Conservation (phyloP, 2,888 invertebrate genomes). For the Tipula vernalis region DNA sequence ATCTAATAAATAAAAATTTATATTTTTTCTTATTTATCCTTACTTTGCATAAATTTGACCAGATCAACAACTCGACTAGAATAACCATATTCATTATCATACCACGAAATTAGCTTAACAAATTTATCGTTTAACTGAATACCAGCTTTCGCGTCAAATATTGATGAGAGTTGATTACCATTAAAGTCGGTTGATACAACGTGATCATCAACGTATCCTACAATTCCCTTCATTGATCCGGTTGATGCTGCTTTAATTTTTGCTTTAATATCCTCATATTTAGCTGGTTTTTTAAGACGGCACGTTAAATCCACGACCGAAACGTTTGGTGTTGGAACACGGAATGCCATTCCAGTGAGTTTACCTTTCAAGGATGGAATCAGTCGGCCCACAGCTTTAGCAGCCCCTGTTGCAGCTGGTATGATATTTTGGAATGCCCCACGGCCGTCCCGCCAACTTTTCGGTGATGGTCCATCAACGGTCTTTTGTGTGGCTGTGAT, state of each 20-base stretch:
- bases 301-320: slow-evolving; percentile 97
- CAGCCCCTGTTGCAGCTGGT: slow-evolving; percentile 96
- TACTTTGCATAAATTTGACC: slow-evolving; percentile 78
- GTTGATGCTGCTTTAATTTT: slow-evolving; percentile 81
- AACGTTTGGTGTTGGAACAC: slow-evolving; percentile 93
- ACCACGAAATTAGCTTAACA: slow-evolving; percentile 98
- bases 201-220: slow-evolving; percentile 91
- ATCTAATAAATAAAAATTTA: too few species aligned
- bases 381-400: slow-evolving; percentile 98
- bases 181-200: slow-evolving; percentile 95
- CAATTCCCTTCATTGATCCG: slow-evolving; percentile 77
- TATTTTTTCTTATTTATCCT: slow-evolving; percentile 36
- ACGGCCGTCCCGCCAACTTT: slow-evolving; percentile 97
- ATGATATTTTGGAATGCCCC: slow-evolving; percentile 98
- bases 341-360: slow-evolving; percentile 99
- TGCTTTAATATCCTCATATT: slow-evolving; percentile 80
- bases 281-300: slow-evolving; percentile 72
- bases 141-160: slow-evolving; percentile 95
- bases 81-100: slow-evolving; percentile 98
- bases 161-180: slow-evolving; percentile 79
- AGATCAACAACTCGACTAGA: slow-evolving; percentile 95
- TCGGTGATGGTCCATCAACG: slow-evolving; percentile 83
- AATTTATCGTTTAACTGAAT: slow-evolving; percentile 89
- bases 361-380: slow-evolving; percentile 96
- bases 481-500: slow-evolving; percentile 96